Base-by-base conservation (phyloP, 2,888 invertebrate species). In the Notocelia uddmanniana region DNA sequence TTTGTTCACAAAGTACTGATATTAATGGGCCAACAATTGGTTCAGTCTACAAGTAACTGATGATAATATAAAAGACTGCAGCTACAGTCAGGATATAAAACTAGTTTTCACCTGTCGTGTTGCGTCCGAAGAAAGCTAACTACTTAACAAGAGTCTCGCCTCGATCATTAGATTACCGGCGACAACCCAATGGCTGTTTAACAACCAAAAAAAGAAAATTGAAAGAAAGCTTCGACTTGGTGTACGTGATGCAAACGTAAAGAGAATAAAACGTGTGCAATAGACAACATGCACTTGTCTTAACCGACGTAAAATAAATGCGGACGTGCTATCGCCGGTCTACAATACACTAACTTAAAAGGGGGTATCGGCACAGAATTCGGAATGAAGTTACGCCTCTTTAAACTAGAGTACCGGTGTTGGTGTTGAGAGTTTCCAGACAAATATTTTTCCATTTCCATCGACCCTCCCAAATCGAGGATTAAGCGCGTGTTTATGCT, bases 371-470 rank as follows among this genome's bases (percentile, higher is more conserved):
- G 34, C 21, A 54, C 34, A 15, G 52, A 23, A 37, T 54, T 23
- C 37, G 34, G 52, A 54, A 23, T 21, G 52, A 2, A 64, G n/a
- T 21, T 64, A 64, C 64, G 64, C 10, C 64, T 19, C 54, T 64
- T 64, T 37, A 15, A 45, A 62, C 21, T n/a, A 21, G n/a, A 3
- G 6, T 21, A 6, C 0, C 8, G 5, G 21, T 52, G 23, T 21
- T 52, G 52, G 64, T 52, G 67, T 60, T 70, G 68, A 71, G 59
- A 60, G 71, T 59, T 75, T 76, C 86, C 92, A 92, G 92, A 93
- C 92, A 90, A 91, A 93, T 93, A 93, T 92, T 92, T 93, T 92
- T 91, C 89, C 89, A 91, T 92, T 93, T 89, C 81, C 88, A 85
- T 84, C 75, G 83, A 80, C 83, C 85, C 86, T 81, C 83, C 85